phyloP scores from a whole-genome alignment of 2,888 invertebrate genomes.

The Apocheima hispidaria region DNA sequence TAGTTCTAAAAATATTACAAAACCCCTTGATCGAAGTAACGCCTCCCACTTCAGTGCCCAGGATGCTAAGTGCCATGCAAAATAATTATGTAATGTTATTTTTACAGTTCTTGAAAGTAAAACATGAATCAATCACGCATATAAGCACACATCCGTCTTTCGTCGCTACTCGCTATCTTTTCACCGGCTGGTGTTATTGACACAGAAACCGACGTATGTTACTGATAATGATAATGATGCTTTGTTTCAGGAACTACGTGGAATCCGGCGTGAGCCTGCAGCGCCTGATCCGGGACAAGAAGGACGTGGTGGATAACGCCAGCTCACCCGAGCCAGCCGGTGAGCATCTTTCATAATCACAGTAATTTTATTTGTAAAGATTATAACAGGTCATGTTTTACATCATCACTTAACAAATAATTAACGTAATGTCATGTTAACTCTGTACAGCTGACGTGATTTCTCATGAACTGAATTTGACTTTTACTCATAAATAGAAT shows the following conservation, averaged over 20 bases:
- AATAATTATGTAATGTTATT: too few relatives aligned
- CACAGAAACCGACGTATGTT: not conserved
- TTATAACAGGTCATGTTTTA: too few relatives aligned
- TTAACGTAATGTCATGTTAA: too few relatives aligned
- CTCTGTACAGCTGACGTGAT: too few relatives aligned
- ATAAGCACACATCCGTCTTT: not conserved
- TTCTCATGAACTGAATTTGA: too few relatives aligned
- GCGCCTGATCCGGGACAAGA: conserved; percentile 49
- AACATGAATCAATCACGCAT: not conserved
- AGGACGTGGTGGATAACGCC: conserved; percentile 48
- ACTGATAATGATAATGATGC: not conserved
- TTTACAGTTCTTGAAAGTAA: not conserved
- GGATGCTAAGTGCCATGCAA: not conserved
- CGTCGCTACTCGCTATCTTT: not conserved
- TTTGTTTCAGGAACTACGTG: conserved; percentile 54
- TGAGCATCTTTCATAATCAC: conserved; percentile 12
- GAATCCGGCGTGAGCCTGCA: conserved; percentile 51
- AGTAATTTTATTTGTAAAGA: too few relatives aligned
- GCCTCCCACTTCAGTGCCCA: not conserved
- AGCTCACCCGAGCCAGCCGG: conserved; percentile 39
- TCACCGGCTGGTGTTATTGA: not conserved
- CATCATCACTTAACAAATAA: too few relatives aligned
- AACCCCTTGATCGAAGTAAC: too few relatives aligned
- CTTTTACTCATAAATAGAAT: too few relatives aligned
- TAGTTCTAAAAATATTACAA: not conserved